phyloP scores from a whole-genome alignment of 2,797 vertebrate genomes.

The Xiphophorus birchmanni region DNA sequence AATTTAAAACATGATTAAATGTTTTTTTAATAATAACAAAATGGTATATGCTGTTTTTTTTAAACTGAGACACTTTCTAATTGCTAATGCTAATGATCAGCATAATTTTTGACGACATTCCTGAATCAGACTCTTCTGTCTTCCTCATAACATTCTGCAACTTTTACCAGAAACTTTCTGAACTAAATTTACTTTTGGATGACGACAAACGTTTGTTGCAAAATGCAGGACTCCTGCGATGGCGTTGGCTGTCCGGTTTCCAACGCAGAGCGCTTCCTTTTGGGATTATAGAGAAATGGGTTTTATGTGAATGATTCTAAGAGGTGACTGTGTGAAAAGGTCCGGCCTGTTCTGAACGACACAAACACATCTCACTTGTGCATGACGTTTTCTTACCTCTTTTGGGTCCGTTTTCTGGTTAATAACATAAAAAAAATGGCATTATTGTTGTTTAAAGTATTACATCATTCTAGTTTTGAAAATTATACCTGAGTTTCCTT shows the following conservation, averaged over 20 bases:
- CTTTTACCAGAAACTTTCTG: not conserved
- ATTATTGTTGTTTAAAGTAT: constrained; percentile 71
- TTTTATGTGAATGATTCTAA: constrained; percentile 18
- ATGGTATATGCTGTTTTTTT: not conserved
- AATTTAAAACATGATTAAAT: too few species aligned
- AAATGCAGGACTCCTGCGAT: constrained; percentile 23
- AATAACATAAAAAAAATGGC: constrained; percentile 61
- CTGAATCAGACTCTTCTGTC: not conserved
- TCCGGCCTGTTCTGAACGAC: constrained; percentile 21
- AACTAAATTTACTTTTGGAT: not conserved
- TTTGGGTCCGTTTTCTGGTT: constrained; percentile 56
- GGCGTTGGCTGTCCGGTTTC: constrained; percentile 5
- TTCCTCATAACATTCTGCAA: not conserved
- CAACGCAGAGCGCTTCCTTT: constrained; percentile 23
- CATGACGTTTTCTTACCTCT: constrained; percentile 78
- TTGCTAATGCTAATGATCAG: not conserved
- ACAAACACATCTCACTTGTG: constrained; percentile 57
- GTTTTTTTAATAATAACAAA: too few species aligned
- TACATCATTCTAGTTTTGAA: constrained; percentile 69
- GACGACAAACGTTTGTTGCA: not conserved
- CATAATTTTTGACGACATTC: not conserved
- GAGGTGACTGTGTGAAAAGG: constrained; percentile 32
- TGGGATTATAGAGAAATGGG: constrained; percentile 10
- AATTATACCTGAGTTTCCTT: constrained; percentile 54
- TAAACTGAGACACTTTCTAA: not conserved